Base-by-base conservation (phyloP, 2,797 vertebrate species). In the Oophaga sylvatica region DNA sequence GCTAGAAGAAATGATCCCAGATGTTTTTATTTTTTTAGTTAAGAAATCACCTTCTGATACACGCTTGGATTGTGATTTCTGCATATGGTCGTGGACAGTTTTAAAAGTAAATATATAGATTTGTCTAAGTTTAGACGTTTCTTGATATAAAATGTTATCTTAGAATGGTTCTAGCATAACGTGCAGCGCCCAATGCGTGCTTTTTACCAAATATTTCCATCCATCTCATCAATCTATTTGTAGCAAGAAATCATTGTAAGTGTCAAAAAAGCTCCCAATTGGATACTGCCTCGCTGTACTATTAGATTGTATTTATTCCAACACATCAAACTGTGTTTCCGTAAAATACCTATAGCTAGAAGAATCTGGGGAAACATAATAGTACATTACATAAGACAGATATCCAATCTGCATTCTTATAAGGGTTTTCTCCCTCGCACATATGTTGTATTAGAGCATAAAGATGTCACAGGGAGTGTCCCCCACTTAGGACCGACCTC, bases 71-170 rank as follows among this genome's bases (percentile, higher is more conserved):
- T 81, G 57, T 22, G 20, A 73, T 79, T 79, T 20, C 56, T 84
- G 29, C 71, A 84, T 84, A 84, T 75, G 83, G 81, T 48, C 70
- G 59, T 48, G 35, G 81, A 87, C 20, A 56, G 70, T 85, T 45
- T 62, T 48, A 80, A 60, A 80, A 56, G 77, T 56, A 87, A 87
- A 87, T 73, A 86, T 86, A 87, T 87, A 81, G 48, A 86, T 86
- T 80, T 68, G 48, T 26, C 41, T 53, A 78, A 78, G n/a, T 56
- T 65, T 85, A 78, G 15, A 77, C 41, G 65, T 77, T 80, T 41
- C 71, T 80, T 56, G 29, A 59, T 53, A 63, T 80, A 86, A 8
- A 53, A 65, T 78, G 76, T 48, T 78, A 78, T 77, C 73, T 63
- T 70, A 63, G 59, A 65, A 84, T 5, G 29, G 29, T 16, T 77